Base-by-base conservation (phyloP, 1,140 invertebrate species). In the Hypothenemus hampei region DNA sequence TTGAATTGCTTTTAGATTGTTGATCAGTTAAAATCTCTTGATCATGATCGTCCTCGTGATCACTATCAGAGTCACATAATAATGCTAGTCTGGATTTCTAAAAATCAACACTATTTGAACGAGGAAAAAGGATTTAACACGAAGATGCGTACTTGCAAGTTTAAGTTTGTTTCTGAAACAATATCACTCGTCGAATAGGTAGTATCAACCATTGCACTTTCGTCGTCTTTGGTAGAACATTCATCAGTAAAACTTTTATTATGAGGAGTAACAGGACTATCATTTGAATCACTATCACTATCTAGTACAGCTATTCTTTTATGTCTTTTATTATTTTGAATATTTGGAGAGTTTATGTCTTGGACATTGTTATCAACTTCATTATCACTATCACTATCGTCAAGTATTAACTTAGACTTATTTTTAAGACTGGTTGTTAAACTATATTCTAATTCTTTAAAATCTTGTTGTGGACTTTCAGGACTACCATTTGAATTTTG, bases 11-110 rank as follows among this genome's bases (percentile, higher is more conserved):
- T 39, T n/a, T 39, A 19, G 1, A 39, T 3, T 16, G n/a, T 4
- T 10, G 0, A 3, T 39, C 8, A 16, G 13, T 3, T 19, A 16
- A 10, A 15, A 16, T 39, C 19, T 6, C 36, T 19, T 16, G 10
- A 10, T 13, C n/a, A 16, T 39, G 3, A 31, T 54, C 62, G 33
- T 62, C 60, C 13, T 56, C 52, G n/a, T n/a, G n/a, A n/a, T n/a
- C n/a, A 54, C 53, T 63, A 19, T 67, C 65, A 8, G 64, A 50
- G 59, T 67, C 65, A 59, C 60, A 65, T 31, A 67, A 50, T 21
- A 36, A 40, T 43, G 55, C 31, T 21, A 64, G 49, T 23, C 26
- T 51, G 7, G 58, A 54, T 24, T 47, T 55, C 57, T 65, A 36
- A 22, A 59, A 26, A 26, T 5, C 13, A 24, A 3, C 33, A 3